Base-by-base conservation (phyloP, 2,888 invertebrate species). In the Ennomos fuscantarius region DNA sequence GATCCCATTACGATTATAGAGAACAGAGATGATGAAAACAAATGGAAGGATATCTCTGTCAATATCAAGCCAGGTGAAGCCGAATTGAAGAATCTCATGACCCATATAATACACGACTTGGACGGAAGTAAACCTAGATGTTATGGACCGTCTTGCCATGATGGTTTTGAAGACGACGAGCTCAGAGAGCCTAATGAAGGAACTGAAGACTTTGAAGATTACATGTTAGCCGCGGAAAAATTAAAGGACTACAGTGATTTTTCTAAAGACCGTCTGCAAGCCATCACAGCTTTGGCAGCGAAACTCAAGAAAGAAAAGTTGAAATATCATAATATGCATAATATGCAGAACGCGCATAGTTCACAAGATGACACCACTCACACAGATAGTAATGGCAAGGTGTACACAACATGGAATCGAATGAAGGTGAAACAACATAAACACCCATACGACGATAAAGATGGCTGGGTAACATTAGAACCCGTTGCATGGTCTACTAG, bases 401-500 rank as follows among this genome's bases (percentile, higher is more conserved):
- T 88, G 32, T 84, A 84, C 56, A 87, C 90, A 3, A 79, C 89
- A 8, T 92, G 94, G 93, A 93, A 93, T 77, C 78, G 92, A 63
- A 59, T 93, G 32, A 92, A 93, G 78, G 84, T 93, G 9, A 92
- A 92, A 73, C 92, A 92, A 69, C 93, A 93, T 60, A 92, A 93
- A 60, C 93, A 93, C 72, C 94, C 95, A 0, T 94, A 92, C 63
- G 95, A 96, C 55, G 95, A 96, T 65, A 94, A 94, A 71, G 95
- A 95, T 54, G 96, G 96, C 0, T 96, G 96, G 96, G 95, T 96
- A 0, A 94, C 95, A 1, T 81, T 96, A 53, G 96, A 96, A 65
- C 96, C 95, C 5, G 93, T 96, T 5, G 96, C 96, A 0, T 96
- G 96, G 96, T 96, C 96, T 0, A 93, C 95, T 9, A 96, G 96